phyloP scores from a whole-genome alignment of 2,113 vertebrate genomes.

The Archocentrus centrarchus region DNA sequence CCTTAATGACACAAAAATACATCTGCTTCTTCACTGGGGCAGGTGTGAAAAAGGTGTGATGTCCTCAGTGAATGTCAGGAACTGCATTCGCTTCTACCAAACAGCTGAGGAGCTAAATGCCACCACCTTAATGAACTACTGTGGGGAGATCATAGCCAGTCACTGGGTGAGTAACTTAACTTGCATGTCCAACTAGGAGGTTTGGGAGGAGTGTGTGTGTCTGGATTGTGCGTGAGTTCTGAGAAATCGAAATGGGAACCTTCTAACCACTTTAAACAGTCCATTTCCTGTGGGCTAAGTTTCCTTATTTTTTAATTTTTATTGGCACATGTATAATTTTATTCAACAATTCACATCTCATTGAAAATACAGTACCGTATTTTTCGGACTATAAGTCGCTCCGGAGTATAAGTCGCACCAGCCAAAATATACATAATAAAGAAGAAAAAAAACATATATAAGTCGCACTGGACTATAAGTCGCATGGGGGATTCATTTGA shows the following conservation, averaged over 20 bases:
- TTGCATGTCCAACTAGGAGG: neutral
- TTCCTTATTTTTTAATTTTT: neutral
- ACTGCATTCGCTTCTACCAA: constrained; percentile 99
- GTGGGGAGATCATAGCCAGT: constrained; percentile 97
- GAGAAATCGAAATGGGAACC: neutral
- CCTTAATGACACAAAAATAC: neutral
- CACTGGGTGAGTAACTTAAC: constrained; percentile 90
- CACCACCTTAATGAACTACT: constrained; percentile 93
- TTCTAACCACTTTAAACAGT: neutral
- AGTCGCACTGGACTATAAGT: too few species aligned
- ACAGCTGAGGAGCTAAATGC: constrained; percentile 96
- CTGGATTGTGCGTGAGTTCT: neutral
- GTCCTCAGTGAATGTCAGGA: constrained; percentile 97
- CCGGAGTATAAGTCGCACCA: too few species aligned
- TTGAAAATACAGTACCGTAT: neutral
- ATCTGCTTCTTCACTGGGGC: constrained; percentile 34
- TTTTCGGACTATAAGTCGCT: too few species aligned
- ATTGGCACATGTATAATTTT: neutral
- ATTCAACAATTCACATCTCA: neutral
- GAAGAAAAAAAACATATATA: too few species aligned
- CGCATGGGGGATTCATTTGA: too few species aligned
- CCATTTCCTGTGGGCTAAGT: neutral
- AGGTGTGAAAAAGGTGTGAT: constrained; percentile 99
- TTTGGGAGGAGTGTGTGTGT: neutral
- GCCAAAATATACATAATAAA: too few species aligned